phyloP scores from a whole-genome alignment of 1,140 invertebrate species.

The Solenopsis invicta region DNA sequence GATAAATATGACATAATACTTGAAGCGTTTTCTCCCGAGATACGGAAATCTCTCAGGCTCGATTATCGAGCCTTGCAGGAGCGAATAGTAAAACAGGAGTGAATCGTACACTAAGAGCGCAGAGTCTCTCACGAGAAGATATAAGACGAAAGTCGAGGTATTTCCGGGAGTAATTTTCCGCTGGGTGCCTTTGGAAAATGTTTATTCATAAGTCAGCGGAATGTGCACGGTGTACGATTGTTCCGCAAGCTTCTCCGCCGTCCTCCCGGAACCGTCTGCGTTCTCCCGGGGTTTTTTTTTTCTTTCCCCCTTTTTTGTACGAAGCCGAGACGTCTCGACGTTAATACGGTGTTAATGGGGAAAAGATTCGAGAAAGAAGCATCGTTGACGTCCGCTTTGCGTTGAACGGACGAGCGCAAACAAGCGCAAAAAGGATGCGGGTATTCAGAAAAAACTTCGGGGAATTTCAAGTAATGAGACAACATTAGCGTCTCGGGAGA shows the following conservation, averaged over 20 bases:
- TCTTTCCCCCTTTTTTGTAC: conserved; percentile 6
- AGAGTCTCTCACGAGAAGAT: conserved; percentile 56
- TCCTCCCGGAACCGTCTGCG: conserved; percentile 44
- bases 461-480: conserved; percentile 44
- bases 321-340: conserved; percentile 47
- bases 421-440: conserved; percentile 22
- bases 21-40: background rate
- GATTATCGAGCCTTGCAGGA: conserved; percentile 41
- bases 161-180: conserved; percentile 82
- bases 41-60: conserved; percentile 33
- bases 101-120: conserved; percentile 21
- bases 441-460: conserved; percentile 28
- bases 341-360: conserved; percentile 75
- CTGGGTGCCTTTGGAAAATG: conserved; percentile 79
- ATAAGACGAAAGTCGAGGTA: conserved; percentile 69
- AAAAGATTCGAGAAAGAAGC: conserved; percentile 61
- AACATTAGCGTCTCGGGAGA: conserved; percentile 17
- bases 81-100: conserved; percentile 21
- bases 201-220: conserved; percentile 83
- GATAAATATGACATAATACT: background rate
- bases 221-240: conserved; percentile 79
- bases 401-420: conserved; percentile 36
- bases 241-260: conserved; percentile 73
- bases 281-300: conserved; percentile 2
- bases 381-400: conserved; percentile 57